Base-by-base conservation (phyloP, 1,140 invertebrate species). In the Lepidurus arcticus region DNA sequence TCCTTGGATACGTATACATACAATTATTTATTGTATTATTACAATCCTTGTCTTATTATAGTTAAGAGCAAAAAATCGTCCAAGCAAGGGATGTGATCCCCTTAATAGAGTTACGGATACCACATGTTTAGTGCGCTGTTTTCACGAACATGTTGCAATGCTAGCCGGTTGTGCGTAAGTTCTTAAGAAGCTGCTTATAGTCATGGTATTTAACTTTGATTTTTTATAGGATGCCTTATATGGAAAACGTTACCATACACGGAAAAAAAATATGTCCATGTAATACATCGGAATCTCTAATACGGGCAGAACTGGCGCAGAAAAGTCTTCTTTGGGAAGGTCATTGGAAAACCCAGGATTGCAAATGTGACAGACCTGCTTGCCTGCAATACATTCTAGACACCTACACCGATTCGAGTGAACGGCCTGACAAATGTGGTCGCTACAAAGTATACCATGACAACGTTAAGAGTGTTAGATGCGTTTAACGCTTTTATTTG, bases 281-380 rank as follows among this genome's bases (percentile, higher is more conserved):
- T 43, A 74, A 74, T 45, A 74, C 73, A 5, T 78, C 78, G 13
- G n/a, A 45, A 26, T 74, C 74, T 24, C 21, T 78, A 43, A 42
- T 34, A 9, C 10, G 44, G 5, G 78, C 78, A 10, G 78, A 78
- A 44, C 44, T 47, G 42, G 45, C 75, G n/a, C 78, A 78, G 13
- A 73, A 74, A n/a, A 74, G 75, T n/a, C 24, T 78, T 24, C 42
- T 78, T n/a, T 78, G 78, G 78, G 78, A 78, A 47, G 78, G 78
- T 21, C 9, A 44, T 4, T 78, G 78, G 78, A 73, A 78, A 42
- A 44, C 73, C 73, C 44, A 73, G 44, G 43, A 42, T 5, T 78
- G 78, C 73, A 34, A 74, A n/a, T 78, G 78, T 45, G 42, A 42
- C 21, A 11, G 34, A 26, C 74, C 34, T 42, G 44, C 78, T 21